Evolutionary conservation across 2,888 invertebrate species (phyloP).

Genomic region (Sphaeridia pumilis): DNA sequence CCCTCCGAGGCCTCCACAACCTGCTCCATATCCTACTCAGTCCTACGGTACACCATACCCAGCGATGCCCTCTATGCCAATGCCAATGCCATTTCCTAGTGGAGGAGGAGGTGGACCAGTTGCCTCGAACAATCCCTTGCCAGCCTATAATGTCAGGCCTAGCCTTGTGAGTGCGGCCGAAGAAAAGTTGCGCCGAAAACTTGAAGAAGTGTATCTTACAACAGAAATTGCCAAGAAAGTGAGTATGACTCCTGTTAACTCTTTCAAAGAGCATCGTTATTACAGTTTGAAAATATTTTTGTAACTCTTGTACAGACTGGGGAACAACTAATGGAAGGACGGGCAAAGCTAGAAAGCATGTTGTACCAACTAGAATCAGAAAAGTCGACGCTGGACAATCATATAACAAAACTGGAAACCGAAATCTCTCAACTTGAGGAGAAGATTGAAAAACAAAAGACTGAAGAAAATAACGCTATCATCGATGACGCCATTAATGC

Average conservation of each 20-base stretch:
- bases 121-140: slow-evolving; percentile 7
- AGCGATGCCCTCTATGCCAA: slow-evolving; percentile 31
- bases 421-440: slow-evolving; percentile 25
- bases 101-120: slow-evolving; percentile 4
- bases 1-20: slow-evolving; percentile 20
- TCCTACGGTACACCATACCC: slow-evolving; percentile 15
- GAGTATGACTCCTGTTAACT: too few species aligned
- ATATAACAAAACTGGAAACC: slow-evolving; percentile 24
- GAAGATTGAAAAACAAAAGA: slow-evolving; percentile 52
- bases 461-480: slow-evolving; percentile 72
- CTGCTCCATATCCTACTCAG: slow-evolving; percentile 25
- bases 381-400: slow-evolving; percentile 41
- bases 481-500: slow-evolving; percentile 96
- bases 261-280: too few species aligned
- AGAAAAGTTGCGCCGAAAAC: slow-evolving; percentile 75
- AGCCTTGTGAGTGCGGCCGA: slow-evolving; percentile 90
- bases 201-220: slow-evolving; percentile 41
- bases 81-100: slow-evolving; percentile 22
- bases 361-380: slow-evolving; percentile 64
- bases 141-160: slow-evolving; percentile 53
- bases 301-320: slow-evolving; percentile 20
- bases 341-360: slow-evolving; percentile 61
- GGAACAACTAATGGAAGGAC: slow-evolving; percentile 28
- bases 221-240: slow-evolving; percentile 30
- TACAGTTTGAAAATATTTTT: background rate